These are phyloP conservation scores for Lomographa bimaculata DNA, from an alignment of 2,888 invertebrate species.

Conservation along the genomic window DNA sequence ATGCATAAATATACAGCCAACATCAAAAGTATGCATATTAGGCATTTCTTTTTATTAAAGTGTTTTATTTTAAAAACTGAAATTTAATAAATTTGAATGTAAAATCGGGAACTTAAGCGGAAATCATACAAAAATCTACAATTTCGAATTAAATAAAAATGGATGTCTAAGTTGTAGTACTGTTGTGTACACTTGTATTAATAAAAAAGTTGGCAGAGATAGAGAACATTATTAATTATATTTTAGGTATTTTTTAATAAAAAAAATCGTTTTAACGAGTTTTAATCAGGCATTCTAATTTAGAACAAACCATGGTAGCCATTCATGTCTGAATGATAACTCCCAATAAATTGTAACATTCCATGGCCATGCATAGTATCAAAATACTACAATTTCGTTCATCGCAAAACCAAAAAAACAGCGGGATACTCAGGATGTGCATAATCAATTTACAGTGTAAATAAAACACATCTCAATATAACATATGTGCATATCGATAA, in stretches of 20 bases:
- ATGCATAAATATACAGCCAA: conserved; percentile 43
- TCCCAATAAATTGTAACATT: conserved; percentile 53
- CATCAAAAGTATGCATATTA: conserved; percentile 70
- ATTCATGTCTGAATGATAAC: conserved; percentile 38
- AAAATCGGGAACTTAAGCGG: conserved; percentile 36
- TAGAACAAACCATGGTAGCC: conserved; percentile 47
- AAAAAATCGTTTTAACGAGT: conserved; percentile 42
- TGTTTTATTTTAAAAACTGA: conserved; percentile 46
- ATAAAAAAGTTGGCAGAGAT: conserved; percentile 12
- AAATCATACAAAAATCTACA: conserved; percentile 27
- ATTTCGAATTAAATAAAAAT: conserved; percentile 31
- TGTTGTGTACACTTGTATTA: conserved; percentile 37
- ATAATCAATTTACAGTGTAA: conserved; percentile 71
- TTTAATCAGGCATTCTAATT: conserved; percentile 32
- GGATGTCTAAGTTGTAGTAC: conserved; percentile 37
- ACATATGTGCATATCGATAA: conserved; percentile 51
- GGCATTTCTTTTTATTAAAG: conserved; percentile 45
- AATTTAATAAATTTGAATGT: conserved; percentile 39
- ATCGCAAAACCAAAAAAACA: conserved; percentile 63
- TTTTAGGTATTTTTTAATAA: conserved; percentile 19
- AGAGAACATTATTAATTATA: conserved; percentile 28
- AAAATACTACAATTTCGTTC: conserved; percentile 60
- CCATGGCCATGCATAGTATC: conserved; percentile 75
- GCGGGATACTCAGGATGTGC: conserved; percentile 70
- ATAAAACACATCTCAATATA: conserved; percentile 47